Conservation (phyloP, 2,797 vertebrate species). For the Harpagifer antarcticus region DNA sequence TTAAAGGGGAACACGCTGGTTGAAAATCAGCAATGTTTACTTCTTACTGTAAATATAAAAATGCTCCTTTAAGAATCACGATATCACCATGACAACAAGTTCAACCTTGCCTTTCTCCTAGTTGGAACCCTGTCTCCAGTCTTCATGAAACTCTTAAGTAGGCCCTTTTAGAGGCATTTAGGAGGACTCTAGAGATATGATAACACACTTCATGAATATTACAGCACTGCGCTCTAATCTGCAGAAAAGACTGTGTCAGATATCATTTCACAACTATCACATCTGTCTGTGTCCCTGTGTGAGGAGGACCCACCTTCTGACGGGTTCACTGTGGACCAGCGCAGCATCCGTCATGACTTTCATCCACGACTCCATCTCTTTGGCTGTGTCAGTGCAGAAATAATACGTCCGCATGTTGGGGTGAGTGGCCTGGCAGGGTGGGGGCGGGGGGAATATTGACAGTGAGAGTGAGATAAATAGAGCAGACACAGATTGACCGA, state of each 20-base stretch:
- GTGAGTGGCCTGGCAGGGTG: conserved; percentile 90
- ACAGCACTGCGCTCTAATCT: not conserved
- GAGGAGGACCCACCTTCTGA: conserved; percentile 82
- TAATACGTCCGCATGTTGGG: conserved; percentile 99
- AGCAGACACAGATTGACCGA: not conserved
- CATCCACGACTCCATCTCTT: conserved; percentile 98
- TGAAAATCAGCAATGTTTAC: too few relatives aligned
- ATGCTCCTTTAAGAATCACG: not conserved
- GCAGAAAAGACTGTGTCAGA: not conserved
- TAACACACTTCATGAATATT: conserved; percentile 5
- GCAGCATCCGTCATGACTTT: conserved; percentile 96
- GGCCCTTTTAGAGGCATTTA: not conserved
- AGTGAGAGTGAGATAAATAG: not conserved
- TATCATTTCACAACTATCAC: not conserved
- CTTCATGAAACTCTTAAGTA: not conserved
- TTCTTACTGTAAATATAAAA: not conserved
- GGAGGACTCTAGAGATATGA: not conserved
- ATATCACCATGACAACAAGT: not conserved
- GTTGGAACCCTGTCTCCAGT: not conserved
- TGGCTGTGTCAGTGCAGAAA: conserved; percentile 96
- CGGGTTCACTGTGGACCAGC: conserved; percentile 92
- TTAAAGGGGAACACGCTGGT: not conserved
- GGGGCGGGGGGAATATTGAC: not conserved
- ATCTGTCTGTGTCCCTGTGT: not conserved
- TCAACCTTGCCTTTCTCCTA: not conserved